Conservation (phyloP, 2,888 invertebrate species). For the Cheilosia variabilis region DNA sequence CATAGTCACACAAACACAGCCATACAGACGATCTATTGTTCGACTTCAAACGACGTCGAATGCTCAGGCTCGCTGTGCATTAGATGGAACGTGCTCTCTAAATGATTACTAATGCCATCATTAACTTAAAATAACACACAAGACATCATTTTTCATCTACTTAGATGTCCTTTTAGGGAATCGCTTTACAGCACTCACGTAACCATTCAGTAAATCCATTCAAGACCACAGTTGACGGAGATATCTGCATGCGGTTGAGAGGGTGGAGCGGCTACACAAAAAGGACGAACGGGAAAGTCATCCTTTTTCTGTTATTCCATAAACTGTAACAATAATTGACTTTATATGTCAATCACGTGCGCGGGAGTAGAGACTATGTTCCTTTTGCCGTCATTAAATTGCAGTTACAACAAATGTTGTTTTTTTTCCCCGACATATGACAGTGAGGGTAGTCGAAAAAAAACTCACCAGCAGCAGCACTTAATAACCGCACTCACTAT, state of each 20-base stretch:
- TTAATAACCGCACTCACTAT: constrained; percentile 46
- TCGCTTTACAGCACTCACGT: constrained; percentile 21
- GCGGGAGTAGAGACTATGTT: constrained; percentile 11
- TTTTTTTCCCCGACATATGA: too few species aligned
- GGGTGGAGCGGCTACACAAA: constrained; percentile 1
- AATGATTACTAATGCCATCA: constrained; percentile 62
- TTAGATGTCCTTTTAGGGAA: constrained; percentile 31
- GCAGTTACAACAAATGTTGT: constrained; percentile 4
- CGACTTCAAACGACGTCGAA: constrained; percentile 29
- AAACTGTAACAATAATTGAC: constrained; percentile 66
- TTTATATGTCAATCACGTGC: constrained; percentile 74
- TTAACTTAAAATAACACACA: constrained; percentile 46
- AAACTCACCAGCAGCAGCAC: constrained; percentile 33
- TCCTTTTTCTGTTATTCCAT: constrained; percentile 36
- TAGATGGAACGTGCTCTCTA: constrained; percentile 44
- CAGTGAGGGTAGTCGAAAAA: background rate
- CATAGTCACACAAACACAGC: constrained; percentile 1
- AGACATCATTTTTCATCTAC: constrained; percentile 41
- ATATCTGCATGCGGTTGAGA: constrained; percentile 21
- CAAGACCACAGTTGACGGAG: constrained; percentile 11
- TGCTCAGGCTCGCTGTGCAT: background rate
- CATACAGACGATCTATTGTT: constrained; percentile 12
- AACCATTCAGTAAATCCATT: constrained; percentile 33
- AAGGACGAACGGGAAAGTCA: constrained; percentile 26
- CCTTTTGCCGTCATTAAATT: constrained; percentile 42